Evolutionary conservation across 2,113 vertebrate species (phyloP), one percentile per base, ranked within the genome.

Genomic region (Semnornis frantzii): DNA sequence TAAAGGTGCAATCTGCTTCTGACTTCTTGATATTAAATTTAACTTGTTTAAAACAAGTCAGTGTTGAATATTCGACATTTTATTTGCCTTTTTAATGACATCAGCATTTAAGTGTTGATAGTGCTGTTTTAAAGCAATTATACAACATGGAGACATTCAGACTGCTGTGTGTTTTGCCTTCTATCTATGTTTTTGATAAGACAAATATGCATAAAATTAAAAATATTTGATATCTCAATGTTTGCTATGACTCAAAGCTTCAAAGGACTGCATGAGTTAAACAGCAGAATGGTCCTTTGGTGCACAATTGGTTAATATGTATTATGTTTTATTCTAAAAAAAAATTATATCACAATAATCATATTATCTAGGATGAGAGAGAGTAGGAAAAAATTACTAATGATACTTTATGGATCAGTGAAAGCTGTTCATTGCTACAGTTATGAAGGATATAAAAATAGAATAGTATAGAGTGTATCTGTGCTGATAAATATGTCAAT

Each of bases 391-490:
- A 76, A 92, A 78, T 76, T 65, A 42, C 18, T 74, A 73, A 93
- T 83, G 52, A 70, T 73, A 72, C 15, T 84, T 82, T 58, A 75
- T 91, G 39, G 50, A 71, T 59, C 27, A 69, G 20, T 65, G 55
- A 87, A 94, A 92, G 25, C 63, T 76, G 18, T 10, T 85, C 65
- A 76, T 78, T 89, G 63, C 71, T 89, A 58, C 63, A 75, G 50
- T 31, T 68, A 91, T 21, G 34, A 89, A 92, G 63, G 71, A 81
- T 91, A 76, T 63, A 94, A 77, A 85, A 93, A 75, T 34, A 86
- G 57, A 92, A 81, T 37, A 24, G 30, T 92, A 87, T 58, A 75
- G 42, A 78, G 74, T 90, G 65, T 85, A 58, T 92, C 62, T 86
- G 14, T 88, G 15, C 48, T 70, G 77, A 87, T 75, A 30, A 62